phyloP scores from a whole-genome alignment of 2,888 invertebrate genomes.

The Alentia gelatinosa region DNA sequence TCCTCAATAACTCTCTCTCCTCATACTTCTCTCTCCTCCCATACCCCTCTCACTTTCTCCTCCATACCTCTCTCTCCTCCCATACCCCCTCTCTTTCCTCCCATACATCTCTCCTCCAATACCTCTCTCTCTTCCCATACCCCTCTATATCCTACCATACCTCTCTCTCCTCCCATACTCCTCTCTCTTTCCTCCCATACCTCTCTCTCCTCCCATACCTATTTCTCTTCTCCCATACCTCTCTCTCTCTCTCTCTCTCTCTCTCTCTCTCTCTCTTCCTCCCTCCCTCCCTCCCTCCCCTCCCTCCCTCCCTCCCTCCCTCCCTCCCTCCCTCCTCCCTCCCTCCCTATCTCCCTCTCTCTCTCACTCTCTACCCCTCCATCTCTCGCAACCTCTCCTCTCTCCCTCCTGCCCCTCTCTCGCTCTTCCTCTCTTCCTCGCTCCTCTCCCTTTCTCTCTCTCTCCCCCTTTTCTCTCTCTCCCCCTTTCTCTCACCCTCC shows the following conservation, averaged over 20 bases:
- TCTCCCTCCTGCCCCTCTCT: neutral
- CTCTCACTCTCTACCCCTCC: neutral
- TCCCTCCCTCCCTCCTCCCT: neutral
- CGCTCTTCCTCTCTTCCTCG: slow-evolving; percentile 18
- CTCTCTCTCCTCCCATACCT: neutral
- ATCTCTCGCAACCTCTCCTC: neutral
- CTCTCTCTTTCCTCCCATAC: too few relatives aligned
- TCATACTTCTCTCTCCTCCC: too few relatives aligned
- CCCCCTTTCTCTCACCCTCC: neutral
- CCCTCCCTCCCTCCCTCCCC: neutral
- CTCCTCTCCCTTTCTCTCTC: neutral
- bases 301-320: neutral
- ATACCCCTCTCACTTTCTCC: too few relatives aligned
- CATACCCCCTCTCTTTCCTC: too few relatives aligned
- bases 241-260: neutral
- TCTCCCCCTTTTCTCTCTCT: slow-evolving; percentile 18
- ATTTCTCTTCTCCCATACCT: neutral
- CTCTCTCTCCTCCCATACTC: neutral
- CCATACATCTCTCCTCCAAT: neutral
- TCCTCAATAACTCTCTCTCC: too few relatives aligned
- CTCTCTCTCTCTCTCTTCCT: neutral
- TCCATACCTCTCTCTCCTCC: neutral
- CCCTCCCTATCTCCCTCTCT: neutral
- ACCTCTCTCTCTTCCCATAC: neutral
- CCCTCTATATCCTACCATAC: too few relatives aligned